A percentile compares a stretch with the other conserved stretches of the same genome.
Conservation (phyloP, 2,888 invertebrate species). For the Endomychus coccineus region DNA sequence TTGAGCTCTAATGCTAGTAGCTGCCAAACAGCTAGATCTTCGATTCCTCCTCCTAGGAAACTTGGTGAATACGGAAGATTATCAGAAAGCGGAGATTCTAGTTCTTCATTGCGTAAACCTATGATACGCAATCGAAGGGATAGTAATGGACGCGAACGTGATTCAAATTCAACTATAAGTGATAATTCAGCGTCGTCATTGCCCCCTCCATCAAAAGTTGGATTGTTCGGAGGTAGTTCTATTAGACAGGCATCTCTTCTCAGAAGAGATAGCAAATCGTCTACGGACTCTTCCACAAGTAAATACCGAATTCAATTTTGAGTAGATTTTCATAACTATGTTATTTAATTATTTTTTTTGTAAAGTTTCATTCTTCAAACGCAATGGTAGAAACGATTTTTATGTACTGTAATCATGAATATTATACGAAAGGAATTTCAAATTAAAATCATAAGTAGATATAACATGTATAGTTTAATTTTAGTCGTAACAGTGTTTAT, state of each 20-base stretch:
- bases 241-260: conserved; percentile 51
- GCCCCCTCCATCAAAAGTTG: conserved; percentile 46
- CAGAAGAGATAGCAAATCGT: conserved; percentile 48
- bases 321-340: too few relatives aligned
- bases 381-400: too few relatives aligned
- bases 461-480: too few relatives aligned
- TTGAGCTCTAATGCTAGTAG: conserved; percentile 41
- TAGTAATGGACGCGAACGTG: conserved; percentile 45
- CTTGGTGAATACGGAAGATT: conserved; percentile 53
- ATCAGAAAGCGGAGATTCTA: conserved; percentile 46
- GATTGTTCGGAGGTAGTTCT: conserved; percentile 33
- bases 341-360: too few relatives aligned
- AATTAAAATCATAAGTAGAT: too few relatives aligned
- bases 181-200: conserved; percentile 50
- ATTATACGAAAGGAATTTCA: too few relatives aligned
- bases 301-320: conserved; percentile 72
- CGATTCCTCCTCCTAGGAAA: conserved; percentile 49
- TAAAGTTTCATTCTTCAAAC: too few relatives aligned
- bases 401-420: too few relatives aligned
- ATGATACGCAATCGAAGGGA: conserved; percentile 40
- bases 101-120: conserved; percentile 36
- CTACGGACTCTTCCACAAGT: conserved; percentile 50
- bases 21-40: conserved; percentile 45
- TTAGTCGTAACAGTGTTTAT: too few relatives aligned
- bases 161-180: conserved; percentile 50